These are phyloP conservation scores for Eulemur coronatus DNA, from an alignment of 2,797 vertebrate genomes.

Conservation along the genomic window DNA sequence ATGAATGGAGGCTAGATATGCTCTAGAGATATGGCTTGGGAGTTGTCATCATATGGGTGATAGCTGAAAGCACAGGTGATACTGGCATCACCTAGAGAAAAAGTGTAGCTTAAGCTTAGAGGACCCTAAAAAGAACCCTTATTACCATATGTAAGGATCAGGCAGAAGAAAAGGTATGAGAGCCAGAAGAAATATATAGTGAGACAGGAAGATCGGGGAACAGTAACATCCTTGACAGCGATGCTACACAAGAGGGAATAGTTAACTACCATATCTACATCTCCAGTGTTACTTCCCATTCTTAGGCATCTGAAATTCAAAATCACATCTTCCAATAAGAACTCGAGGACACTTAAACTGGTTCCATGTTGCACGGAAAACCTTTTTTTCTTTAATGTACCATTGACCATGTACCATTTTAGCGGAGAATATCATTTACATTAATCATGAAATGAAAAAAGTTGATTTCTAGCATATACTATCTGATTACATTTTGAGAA, in stretches of 20 bases:
- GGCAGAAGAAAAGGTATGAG: neutral
- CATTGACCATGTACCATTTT: neutral
- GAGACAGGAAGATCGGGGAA: neutral
- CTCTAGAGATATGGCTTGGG: neutral
- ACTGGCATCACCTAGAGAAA: neutral
- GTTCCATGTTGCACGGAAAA: neutral
- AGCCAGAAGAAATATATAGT: neutral
- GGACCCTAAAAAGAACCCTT: neutral
- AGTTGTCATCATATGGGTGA: neutral
- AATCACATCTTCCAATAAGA: neutral
- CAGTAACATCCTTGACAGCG: neutral
- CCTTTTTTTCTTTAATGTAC: neutral
- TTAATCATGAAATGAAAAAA: constrained; percentile 13
- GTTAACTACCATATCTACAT: neutral
- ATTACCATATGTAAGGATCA: neutral
- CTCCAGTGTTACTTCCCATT: neutral
- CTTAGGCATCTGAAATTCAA: constrained; percentile 12
- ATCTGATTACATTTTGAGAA: constrained; percentile 20
- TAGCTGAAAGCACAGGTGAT: neutral
- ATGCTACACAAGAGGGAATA: neutral
- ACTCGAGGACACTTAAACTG: neutral
- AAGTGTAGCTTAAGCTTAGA: neutral
- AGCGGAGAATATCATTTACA: neutral
- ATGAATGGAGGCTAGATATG: neutral
- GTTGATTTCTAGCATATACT: neutral